A percentile compares a stretch with the other conserved stretches of the same genome.
These are phyloP conservation scores for Tragelaphus scriptus DNA, from an alignment of 2,113 vertebrate genomes.

Conservation along the genomic window DNA sequence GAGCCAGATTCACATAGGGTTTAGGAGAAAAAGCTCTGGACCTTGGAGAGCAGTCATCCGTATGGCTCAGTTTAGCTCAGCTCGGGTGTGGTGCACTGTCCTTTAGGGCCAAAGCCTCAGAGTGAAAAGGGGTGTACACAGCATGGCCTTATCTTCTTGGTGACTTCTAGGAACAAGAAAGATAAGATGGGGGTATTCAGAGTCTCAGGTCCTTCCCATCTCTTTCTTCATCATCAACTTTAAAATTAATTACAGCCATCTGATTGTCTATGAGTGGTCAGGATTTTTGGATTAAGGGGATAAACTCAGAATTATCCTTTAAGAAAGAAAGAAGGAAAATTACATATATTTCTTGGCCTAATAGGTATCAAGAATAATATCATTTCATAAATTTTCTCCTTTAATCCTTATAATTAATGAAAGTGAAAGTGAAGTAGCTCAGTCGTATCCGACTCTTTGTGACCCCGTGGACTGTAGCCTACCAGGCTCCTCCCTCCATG, in stretches of 20 bases:
- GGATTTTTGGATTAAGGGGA: not conserved
- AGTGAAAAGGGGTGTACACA: not conserved
- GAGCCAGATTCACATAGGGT: not conserved
- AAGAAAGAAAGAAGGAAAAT: not conserved
- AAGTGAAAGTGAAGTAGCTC: not conserved
- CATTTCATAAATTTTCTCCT: not conserved
- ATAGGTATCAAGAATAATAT: not conserved
- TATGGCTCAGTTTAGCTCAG: not conserved
- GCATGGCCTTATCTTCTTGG: not conserved
- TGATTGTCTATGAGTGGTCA: not conserved
- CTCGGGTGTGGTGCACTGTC: fast-evolving
- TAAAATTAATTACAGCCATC: not conserved
- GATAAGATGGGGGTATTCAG: not conserved
- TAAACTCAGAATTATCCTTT: not conserved
- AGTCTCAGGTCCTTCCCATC: not conserved
- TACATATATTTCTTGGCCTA: not conserved
- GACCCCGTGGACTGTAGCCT: fast-evolving
- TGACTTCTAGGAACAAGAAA: not conserved
- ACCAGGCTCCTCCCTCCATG: too few species aligned
- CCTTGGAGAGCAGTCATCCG: not conserved
- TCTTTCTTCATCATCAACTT: not conserved
- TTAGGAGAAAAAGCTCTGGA: not conserved
- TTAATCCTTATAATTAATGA: not conserved
- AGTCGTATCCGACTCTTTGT: fast-evolving
- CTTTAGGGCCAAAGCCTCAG: not conserved